Conservation (phyloP, 1,140 invertebrate species). For the Procambarus virginalis region DNA sequence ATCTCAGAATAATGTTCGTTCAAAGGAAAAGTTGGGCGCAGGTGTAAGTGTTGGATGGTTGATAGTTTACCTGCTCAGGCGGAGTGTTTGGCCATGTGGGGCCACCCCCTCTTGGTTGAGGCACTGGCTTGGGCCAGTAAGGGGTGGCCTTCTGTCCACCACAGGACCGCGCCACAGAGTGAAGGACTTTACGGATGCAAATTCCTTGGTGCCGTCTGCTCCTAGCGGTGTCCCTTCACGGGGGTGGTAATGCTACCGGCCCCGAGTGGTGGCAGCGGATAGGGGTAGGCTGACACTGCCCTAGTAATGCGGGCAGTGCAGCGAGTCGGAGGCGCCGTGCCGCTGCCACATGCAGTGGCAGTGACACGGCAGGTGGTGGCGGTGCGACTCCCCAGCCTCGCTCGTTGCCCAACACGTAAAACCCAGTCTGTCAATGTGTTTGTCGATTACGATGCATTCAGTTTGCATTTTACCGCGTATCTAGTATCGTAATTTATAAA, state of each 20-base stretch:
- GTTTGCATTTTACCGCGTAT: slow-evolving; percentile 66
- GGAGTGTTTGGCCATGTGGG: slow-evolving; percentile 19
- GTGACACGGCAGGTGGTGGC: neutral
- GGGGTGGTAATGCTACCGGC: neutral
- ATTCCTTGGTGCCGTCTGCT: slow-evolving; percentile 43
- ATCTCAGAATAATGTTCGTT: slow-evolving; percentile 49
- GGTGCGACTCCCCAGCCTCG: neutral
- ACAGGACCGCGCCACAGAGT: slow-evolving; percentile 44
- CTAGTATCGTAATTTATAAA: slow-evolving; percentile 70
- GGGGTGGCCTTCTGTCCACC: slow-evolving; percentile 15
- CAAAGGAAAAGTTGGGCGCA: slow-evolving; percentile 42
- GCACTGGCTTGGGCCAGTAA: neutral
- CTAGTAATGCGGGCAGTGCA: slow-evolving; percentile 53
- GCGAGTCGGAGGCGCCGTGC: slow-evolving; percentile 14
- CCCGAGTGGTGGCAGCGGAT: neutral
- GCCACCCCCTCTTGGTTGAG: neutral
- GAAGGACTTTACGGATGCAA: slow-evolving; percentile 63
- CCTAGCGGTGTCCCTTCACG: slow-evolving; percentile 7
- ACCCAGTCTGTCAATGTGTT: slow-evolving; percentile 64
- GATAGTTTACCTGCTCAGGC: slow-evolving; percentile 51
- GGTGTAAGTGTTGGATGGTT: slow-evolving; percentile 47
- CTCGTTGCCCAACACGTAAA: slow-evolving; percentile 17
- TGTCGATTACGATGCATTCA: slow-evolving; percentile 61
- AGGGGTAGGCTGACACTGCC: slow-evolving; percentile 39
- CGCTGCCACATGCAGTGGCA: neutral